phyloP scores from a whole-genome alignment of 2,888 invertebrate species.

The Adelognathus sp. region DNA sequence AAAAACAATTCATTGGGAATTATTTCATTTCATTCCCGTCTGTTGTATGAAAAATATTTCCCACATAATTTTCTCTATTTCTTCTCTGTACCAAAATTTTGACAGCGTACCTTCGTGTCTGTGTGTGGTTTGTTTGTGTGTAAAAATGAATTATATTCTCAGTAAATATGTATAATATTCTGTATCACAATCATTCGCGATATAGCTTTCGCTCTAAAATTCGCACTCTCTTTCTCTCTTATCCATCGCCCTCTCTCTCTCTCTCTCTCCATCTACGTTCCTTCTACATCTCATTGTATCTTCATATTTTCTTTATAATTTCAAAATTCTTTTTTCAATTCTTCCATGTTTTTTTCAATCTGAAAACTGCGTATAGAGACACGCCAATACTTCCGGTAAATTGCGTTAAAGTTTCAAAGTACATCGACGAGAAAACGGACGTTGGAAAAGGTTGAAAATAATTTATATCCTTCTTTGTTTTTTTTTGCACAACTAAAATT shows the following conservation, averaged over 20 bases:
- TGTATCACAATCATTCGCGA: constrained; percentile 70
- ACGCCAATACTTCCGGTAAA: constrained; percentile 71
- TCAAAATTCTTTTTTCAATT: not conserved
- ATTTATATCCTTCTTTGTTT: not conserved
- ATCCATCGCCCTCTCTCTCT: no score
- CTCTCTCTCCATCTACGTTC: not conserved
- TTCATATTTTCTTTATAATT: not conserved
- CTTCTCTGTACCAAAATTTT: not conserved
- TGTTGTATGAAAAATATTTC: not conserved
- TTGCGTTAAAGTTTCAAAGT: constrained; percentile 62
- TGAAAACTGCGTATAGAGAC: constrained; percentile 50
- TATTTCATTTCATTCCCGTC: not conserved
- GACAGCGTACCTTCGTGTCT: not conserved
- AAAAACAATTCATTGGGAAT: no score
- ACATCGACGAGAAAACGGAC: constrained; percentile 38
- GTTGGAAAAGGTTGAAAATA: not conserved
- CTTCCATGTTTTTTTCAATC: constrained; percentile 1
- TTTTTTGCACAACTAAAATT: no score
- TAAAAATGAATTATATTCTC: constrained; percentile 24
- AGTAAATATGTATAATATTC: constrained; percentile 51
- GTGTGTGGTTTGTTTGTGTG: not conserved
- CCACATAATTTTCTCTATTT: not conserved
- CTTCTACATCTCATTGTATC: not conserved
- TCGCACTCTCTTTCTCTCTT: constrained; percentile 5
- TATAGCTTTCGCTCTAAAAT: constrained; percentile 32